A percentile compares a stretch with the other conserved stretches of the same genome.
These are phyloP conservation scores for Pseudopleuronectes americanus DNA, from an alignment of 2,797 vertebrate genomes.

Conservation along the genomic window DNA sequence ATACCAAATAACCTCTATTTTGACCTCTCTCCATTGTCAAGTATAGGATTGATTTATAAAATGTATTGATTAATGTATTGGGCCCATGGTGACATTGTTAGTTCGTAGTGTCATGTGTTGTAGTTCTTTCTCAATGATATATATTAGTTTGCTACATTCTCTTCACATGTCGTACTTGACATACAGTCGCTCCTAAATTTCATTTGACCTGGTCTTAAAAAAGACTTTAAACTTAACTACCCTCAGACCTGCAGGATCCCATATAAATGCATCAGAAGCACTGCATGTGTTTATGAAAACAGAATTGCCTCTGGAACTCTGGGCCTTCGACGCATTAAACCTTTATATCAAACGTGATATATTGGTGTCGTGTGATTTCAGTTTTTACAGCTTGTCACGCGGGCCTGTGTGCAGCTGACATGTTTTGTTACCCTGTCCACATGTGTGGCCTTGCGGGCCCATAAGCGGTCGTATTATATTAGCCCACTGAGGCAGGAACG, in stretches of 20 bases:
- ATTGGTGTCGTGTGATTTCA: conserved; percentile 34
- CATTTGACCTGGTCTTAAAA: too few relatives aligned
- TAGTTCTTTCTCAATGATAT: too few relatives aligned
- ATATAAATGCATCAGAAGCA: too few relatives aligned
- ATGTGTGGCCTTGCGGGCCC: conserved; percentile 55
- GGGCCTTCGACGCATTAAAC: too few relatives aligned
- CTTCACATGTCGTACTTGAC: too few relatives aligned
- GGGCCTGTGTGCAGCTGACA: conserved; percentile 42
- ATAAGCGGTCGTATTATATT: conserved; percentile 47
- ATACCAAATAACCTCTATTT: background rate
- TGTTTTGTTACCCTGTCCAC: conserved; percentile 53
- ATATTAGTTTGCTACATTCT: too few relatives aligned
- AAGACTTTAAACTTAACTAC: too few relatives aligned
- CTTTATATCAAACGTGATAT: conserved; percentile 24
- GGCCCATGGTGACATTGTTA: too few relatives aligned
- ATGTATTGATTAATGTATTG: conserved; percentile 9
- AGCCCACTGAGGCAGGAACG: conserved; percentile 25
- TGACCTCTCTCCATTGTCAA: conserved; percentile 17
- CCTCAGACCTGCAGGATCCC: too few relatives aligned
- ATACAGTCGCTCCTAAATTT: too few relatives aligned
- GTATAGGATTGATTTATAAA: conserved; percentile 13
- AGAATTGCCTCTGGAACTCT: too few relatives aligned
- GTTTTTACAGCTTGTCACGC: conserved; percentile 58
- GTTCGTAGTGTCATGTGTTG: too few relatives aligned
- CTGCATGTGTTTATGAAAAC: background rate